These are phyloP conservation scores for Calliphora vomitoria DNA, from an alignment of 2,888 invertebrate species.

Conservation along the genomic window DNA sequence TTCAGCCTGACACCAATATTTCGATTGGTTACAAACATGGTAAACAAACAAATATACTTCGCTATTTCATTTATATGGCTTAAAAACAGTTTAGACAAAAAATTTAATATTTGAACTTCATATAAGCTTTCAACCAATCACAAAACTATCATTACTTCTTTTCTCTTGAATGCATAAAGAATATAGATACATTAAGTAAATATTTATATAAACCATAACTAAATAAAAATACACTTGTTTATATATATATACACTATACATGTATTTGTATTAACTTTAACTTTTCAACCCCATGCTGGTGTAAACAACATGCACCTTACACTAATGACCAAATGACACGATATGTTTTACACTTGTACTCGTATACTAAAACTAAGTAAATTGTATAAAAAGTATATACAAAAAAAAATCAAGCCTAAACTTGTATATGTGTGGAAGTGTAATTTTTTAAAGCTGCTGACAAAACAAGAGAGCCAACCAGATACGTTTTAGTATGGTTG, in stretches of 20 bases:
- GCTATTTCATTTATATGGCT: no score
- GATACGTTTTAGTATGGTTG: conserved; percentile 60
- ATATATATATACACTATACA: not conserved
- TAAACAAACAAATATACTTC: no score
- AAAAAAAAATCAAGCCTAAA: conserved; percentile 5
- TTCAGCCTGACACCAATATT: no score
- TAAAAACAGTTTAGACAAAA: no score
- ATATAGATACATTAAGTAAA: not conserved
- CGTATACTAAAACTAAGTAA: conserved; percentile 52
- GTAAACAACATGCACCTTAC: conserved; percentile 76
- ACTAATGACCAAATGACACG: conserved; percentile 78
- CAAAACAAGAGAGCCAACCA: conserved; percentile 62
- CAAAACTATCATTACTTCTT: conserved; percentile 25
- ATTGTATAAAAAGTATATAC: conserved; percentile 12
- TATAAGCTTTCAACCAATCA: conserved; percentile 51
- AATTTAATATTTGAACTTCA: no score
- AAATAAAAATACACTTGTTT: conserved; percentile 20
- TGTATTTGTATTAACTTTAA: conserved; percentile 44
- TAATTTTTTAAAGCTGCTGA: conserved; percentile 18
- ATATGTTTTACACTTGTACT: conserved; percentile 73
- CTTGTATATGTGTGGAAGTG: not conserved
- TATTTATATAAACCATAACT: not conserved
- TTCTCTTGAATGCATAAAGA: not conserved
- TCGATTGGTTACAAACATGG: no score
- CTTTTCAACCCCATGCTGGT: conserved; percentile 74